phyloP scores from a whole-genome alignment of 2,888 invertebrate species.

The Mystacides longicornis region DNA sequence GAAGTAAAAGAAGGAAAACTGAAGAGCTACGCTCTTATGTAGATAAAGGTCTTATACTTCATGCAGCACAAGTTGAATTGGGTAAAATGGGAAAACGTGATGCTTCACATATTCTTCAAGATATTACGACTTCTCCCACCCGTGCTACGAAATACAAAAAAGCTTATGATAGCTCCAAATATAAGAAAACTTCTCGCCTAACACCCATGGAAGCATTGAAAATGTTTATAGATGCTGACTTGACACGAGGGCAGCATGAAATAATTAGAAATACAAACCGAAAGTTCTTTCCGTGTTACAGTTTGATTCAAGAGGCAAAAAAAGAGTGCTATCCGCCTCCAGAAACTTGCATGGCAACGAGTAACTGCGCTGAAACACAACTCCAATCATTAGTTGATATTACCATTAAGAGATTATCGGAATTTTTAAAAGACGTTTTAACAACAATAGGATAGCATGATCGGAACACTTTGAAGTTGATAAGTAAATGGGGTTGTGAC shows the following conservation, averaged over 20 bases:
- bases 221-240: background rate
- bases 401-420: background rate
- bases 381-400: background rate
- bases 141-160: constrained; percentile 4
- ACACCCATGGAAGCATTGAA: background rate
- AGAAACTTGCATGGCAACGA: background rate
- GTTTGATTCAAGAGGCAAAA: background rate
- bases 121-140: background rate
- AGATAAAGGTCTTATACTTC: constrained; percentile 1
- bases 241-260: background rate
- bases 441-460: background rate
- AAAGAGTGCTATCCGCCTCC: constrained; percentile 3
- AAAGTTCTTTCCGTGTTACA: constrained; percentile 2
- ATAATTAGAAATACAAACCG: background rate
- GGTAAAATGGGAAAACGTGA: background rate
- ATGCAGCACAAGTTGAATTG: background rate
- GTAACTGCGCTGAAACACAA: background rate
- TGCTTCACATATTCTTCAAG: background rate
- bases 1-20: constrained; percentile 3
- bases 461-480: constrained; percentile 1
- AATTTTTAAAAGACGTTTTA: background rate
- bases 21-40: background rate
- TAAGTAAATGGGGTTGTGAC: constrained; percentile 8
- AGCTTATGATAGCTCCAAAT: background rate
- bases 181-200: background rate